Conservation (phyloP, 2,888 invertebrate genomes). For the Hesperia comma region DNA sequence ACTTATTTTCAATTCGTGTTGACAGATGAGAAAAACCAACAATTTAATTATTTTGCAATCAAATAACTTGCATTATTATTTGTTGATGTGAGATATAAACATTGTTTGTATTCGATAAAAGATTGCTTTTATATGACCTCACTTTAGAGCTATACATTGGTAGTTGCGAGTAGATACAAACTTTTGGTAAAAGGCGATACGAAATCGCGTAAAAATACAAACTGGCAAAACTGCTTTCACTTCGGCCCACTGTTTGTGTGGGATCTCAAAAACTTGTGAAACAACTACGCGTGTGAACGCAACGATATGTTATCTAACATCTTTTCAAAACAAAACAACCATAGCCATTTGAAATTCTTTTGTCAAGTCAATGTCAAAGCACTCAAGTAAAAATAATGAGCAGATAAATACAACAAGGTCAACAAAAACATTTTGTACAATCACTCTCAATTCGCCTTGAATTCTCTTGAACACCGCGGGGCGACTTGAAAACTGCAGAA, state of each 20-base stretch:
- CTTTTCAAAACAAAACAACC: conserved; percentile 55
- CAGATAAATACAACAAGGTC: conserved; percentile 70
- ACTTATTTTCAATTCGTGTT: too few relatives aligned
- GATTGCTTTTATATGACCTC: conserved; percentile 50
- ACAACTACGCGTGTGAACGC: conserved; percentile 44
- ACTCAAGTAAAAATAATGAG: conserved; percentile 71
- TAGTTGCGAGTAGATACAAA: conserved; percentile 40
- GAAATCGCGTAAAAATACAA: conserved; percentile 61
- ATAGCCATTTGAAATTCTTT: conserved; percentile 62
- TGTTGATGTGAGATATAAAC: too few relatives aligned
- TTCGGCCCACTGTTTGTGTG: conserved; percentile 57
- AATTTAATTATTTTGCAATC: too few relatives aligned
- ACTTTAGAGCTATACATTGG: conserved; percentile 45
- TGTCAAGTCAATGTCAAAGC: conserved; percentile 78
- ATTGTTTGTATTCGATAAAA: background rate
- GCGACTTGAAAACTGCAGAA: conserved; percentile 41
- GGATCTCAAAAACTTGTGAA: conserved; percentile 62
- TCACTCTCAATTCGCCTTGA: conserved; percentile 53
- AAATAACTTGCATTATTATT: too few relatives aligned
- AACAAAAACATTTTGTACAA: conserved; percentile 65
- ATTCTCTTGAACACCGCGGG: conserved; percentile 22
- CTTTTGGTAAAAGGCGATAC: conserved; percentile 64
- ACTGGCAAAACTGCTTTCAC: conserved; percentile 80
- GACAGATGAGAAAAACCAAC: too few relatives aligned
- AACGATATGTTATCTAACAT: conserved; percentile 54